phyloP scores from a whole-genome alignment of 2,888 invertebrate species.

The Chloromyia formosa region DNA sequence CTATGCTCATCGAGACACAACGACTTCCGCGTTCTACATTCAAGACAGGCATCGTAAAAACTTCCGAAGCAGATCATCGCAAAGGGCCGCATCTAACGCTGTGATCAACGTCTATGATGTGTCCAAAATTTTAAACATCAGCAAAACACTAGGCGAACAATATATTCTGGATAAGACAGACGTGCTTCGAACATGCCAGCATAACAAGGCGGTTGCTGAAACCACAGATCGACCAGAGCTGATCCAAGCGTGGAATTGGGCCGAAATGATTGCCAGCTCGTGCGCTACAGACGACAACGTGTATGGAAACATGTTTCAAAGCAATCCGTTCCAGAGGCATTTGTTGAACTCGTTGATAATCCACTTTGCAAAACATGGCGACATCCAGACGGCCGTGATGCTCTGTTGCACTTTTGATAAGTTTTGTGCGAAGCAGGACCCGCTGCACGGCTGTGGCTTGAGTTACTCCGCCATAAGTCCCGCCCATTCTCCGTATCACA shows the following conservation, averaged over 20 bases:
- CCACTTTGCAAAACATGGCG: slow-evolving; percentile 81
- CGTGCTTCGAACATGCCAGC: slow-evolving; percentile 72
- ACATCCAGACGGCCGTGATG: slow-evolving; percentile 95
- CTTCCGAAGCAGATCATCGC: slow-evolving; percentile 63
- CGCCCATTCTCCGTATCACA: slow-evolving; percentile 84
- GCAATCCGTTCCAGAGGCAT: slow-evolving; percentile 87
- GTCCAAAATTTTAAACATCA: slow-evolving; percentile 77
- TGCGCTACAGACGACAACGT: slow-evolving; percentile 64
- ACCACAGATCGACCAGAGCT: slow-evolving; percentile 81
- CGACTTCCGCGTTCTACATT: slow-evolving; percentile 80
- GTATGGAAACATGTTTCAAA: slow-evolving; percentile 74
- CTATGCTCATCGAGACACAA: slow-evolving; percentile 64
- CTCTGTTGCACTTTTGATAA: slow-evolving; percentile 87
- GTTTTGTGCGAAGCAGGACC: slow-evolving; percentile 64
- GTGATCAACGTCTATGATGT: slow-evolving; percentile 61
- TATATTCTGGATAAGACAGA: slow-evolving; percentile 71
- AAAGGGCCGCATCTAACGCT: slow-evolving; percentile 56
- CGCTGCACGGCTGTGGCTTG: background rate
- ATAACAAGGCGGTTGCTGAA: slow-evolving; percentile 82
- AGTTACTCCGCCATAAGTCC: slow-evolving; percentile 59
- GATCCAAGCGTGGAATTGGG: slow-evolving; percentile 87
- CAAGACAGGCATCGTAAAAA: slow-evolving; percentile 72
- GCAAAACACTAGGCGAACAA: slow-evolving; percentile 81
- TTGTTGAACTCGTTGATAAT: slow-evolving; percentile 87
- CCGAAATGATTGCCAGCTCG: slow-evolving; percentile 73